phyloP scores from a whole-genome alignment of 2,888 invertebrate genomes.

The Barypeithes pellucidus region DNA sequence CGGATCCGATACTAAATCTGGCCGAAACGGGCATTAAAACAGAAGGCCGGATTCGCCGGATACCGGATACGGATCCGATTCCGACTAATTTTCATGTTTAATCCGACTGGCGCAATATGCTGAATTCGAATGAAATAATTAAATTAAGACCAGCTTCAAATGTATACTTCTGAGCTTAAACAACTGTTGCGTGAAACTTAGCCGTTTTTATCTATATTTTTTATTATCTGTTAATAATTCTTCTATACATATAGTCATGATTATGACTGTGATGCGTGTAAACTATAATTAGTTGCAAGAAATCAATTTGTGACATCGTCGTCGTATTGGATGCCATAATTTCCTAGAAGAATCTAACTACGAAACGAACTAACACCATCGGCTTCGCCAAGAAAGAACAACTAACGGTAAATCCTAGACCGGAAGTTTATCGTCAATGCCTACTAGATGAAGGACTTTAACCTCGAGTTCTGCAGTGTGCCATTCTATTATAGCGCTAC shows the following conservation, averaged over 20 bases:
- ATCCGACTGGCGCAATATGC: no score
- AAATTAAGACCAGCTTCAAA: no score
- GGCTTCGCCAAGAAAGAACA: slow-evolving; percentile 58
- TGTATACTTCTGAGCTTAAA: no score
- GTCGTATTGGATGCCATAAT: background rate
- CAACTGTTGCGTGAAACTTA: no score
- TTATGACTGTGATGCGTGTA: background rate
- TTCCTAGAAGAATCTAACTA: slow-evolving; percentile 29
- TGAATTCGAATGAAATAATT: no score
- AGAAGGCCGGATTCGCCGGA: no score
- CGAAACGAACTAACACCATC: slow-evolving; percentile 44
- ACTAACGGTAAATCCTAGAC: slow-evolving; percentile 68
- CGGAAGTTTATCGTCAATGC: slow-evolving; percentile 69
- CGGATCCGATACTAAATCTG: no score
- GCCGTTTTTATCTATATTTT: no score
- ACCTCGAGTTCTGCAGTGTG: slow-evolving; percentile 63
- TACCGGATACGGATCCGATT: no score
- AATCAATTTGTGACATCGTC: slow-evolving; percentile 19
- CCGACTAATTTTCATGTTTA: no score
- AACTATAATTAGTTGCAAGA: background rate
- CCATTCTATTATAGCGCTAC: slow-evolving; percentile 49
- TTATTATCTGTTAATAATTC: no score
- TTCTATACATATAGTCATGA: background rate
- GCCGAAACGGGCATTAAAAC: no score
- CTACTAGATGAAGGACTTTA: slow-evolving; percentile 70